Percentiles rank a stretch among this genome's conserved stretches.
These are phyloP conservation scores for Eucriotettix oculatus DNA, from an alignment of 2,888 invertebrate species.

Conservation along the genomic window DNA sequence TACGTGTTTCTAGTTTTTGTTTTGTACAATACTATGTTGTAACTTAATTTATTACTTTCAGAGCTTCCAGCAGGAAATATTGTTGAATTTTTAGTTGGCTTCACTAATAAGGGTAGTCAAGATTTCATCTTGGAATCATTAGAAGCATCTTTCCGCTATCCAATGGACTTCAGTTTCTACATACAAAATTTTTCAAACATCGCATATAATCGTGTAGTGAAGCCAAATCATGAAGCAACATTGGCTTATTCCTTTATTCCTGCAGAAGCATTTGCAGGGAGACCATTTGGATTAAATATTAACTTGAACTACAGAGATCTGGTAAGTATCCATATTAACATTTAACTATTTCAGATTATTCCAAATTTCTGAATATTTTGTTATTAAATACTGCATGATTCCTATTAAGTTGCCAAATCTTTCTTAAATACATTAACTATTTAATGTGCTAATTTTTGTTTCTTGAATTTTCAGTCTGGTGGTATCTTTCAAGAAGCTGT, in stretches of 20 bases:
- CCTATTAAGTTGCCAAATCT: neutral
- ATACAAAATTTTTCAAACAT: conserved; percentile 96
- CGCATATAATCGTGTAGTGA: conserved; percentile 72
- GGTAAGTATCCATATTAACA: conserved; percentile 24
- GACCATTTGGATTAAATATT: conserved; percentile 90
- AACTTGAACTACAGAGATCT: conserved; percentile 79
- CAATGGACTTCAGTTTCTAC: conserved; percentile 95
- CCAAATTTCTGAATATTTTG: too few species aligned
- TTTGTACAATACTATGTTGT: too few species aligned
- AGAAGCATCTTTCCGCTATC: conserved; percentile 96
- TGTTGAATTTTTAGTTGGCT: conserved; percentile 91
- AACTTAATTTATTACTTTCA: conserved; percentile 23
- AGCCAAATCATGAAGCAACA: conserved; percentile 84
- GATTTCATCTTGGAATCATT: conserved; percentile 85
- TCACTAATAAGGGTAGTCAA: conserved; percentile 82
- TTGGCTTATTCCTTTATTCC: conserved; percentile 90
- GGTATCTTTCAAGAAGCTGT: conserved; percentile 68
- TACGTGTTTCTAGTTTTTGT: too few species aligned
- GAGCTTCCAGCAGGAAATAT: conserved; percentile 83
- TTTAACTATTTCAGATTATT: neutral
- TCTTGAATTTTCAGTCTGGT: conserved; percentile 33
- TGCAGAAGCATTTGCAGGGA: conserved; percentile 88
- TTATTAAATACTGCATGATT: too few species aligned
- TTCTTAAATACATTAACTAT: too few species aligned
- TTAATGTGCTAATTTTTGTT: too few species aligned